A percentile compares a stretch with the other conserved stretches of the same genome.
These are phyloP conservation scores for Erannis defoliaria DNA, from an alignment of 2,888 invertebrate species.

Conservation along the genomic window DNA sequence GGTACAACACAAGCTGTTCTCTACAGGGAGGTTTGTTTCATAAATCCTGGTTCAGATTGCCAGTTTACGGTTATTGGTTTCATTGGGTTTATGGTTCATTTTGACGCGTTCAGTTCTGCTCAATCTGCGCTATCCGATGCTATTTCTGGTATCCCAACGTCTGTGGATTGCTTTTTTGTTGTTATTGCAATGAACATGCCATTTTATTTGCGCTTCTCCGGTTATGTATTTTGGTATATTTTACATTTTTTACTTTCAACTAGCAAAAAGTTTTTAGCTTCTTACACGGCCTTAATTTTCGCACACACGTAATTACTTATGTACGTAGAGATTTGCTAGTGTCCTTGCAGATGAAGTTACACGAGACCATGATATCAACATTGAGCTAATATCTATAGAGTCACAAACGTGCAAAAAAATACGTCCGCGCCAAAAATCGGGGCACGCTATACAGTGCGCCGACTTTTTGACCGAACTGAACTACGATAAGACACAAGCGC, in stretches of 20 bases:
- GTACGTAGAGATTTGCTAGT: slow-evolving; percentile 3
- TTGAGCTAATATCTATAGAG: no score
- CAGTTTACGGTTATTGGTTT: slow-evolving; percentile 69
- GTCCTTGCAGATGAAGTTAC: slow-evolving; percentile 14
- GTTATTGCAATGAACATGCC: slow-evolving; percentile 32
- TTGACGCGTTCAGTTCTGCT: slow-evolving; percentile 63
- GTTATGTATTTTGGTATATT: background rate
- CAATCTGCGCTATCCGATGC: slow-evolving; percentile 57
- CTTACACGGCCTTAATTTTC: background rate
- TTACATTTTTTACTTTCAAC: background rate
- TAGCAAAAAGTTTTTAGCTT: background rate
- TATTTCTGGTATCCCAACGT: slow-evolving; percentile 49
- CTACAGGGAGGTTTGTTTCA: slow-evolving; percentile 63
- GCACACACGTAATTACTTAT: background rate
- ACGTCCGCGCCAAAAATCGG: no score
- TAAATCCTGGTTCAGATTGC: slow-evolving; percentile 65
- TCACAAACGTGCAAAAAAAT: no score
- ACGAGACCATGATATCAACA: slow-evolving; percentile 12
- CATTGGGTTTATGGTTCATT: slow-evolving; percentile 69
- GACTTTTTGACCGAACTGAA: no score
- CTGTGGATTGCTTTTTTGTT: slow-evolving; percentile 48
- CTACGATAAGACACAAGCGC: no score
- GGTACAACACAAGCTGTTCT: slow-evolving; percentile 32
- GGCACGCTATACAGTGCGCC: no score
- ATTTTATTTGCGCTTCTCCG: slow-evolving; percentile 18